Conservation (phyloP, 2,113 vertebrate species). For the Aramus guarauna region DNA sequence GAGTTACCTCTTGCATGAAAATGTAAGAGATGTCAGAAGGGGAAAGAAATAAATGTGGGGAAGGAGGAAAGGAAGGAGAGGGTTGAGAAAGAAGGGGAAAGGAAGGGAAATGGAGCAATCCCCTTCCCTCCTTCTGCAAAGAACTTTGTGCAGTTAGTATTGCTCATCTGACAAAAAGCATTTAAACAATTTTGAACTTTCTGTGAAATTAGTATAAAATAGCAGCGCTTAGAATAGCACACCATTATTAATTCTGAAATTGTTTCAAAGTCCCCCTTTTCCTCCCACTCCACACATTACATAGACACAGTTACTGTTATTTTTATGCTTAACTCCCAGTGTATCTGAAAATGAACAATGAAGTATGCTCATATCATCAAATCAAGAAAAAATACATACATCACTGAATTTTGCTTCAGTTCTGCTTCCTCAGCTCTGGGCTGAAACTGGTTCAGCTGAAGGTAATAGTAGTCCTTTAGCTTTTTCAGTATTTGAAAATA, state of each 20-base stretch:
- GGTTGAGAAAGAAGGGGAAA: neutral
- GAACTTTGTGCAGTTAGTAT: neutral
- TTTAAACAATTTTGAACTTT: neutral
- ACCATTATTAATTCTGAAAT: conserved; percentile 22
- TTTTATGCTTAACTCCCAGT: conserved; percentile 30
- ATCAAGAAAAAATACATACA: neutral
- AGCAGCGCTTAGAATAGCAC: conserved; percentile 12
- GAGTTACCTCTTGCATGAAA: neutral
- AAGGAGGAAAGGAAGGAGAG: neutral
- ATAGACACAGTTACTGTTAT: conserved; percentile 12
- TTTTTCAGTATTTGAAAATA: neutral
- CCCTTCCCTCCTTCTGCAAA: neutral
- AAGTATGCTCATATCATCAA: neutral
- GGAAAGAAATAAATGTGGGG: too few species aligned
- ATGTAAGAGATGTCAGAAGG: too few species aligned
- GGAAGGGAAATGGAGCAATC: neutral
- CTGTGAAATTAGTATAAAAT: neutral
- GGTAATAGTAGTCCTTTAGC: neutral
- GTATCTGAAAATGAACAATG: neutral
- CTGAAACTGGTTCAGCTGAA: neutral
- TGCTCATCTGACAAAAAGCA: neutral
- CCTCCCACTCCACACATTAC: conserved; percentile 3
- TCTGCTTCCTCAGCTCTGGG: neutral
- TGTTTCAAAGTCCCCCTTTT: conserved; percentile 11
- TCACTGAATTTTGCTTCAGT: neutral